phyloP scores from a whole-genome alignment of 2,888 invertebrate genomes.

The Rhamphomyia laevipes region DNA sequence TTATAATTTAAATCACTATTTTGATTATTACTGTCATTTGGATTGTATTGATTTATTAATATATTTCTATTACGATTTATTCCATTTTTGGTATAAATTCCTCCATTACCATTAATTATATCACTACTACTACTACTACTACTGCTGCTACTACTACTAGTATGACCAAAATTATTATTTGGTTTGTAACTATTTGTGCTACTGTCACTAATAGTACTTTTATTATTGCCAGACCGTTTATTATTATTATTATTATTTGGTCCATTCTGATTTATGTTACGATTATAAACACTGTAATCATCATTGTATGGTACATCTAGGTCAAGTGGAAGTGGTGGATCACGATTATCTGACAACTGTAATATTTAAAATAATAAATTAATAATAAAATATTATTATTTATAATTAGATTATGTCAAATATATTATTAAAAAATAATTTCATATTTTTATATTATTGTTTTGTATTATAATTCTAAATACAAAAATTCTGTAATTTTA shows the following conservation, averaged over 20 bases:
- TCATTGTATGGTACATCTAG: conserved; percentile 53
- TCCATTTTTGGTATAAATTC: conserved; percentile 4
- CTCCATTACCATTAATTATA: conserved; percentile 1
- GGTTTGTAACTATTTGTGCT: background rate
- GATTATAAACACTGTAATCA: conserved; percentile 43
- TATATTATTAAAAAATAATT: too few species aligned
- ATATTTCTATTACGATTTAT: conserved; percentile 32
- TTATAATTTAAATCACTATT: conserved; percentile 13
- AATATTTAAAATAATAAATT: conserved; percentile 5
- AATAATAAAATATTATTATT: too few species aligned
- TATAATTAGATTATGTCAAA: too few species aligned
- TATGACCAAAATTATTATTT: background rate
- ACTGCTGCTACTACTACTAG: background rate
- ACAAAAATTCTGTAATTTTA: too few species aligned
- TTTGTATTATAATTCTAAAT: too few species aligned
- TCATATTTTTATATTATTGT: background rate
- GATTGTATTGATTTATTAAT: conserved; percentile 36
- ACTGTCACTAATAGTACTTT: background rate
- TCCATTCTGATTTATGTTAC: conserved; percentile 24
- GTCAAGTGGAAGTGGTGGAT: conserved; percentile 53
- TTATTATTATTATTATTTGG: conserved; percentile 16
- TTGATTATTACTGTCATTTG: conserved; percentile 18
- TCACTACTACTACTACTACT: background rate
- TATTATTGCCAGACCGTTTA: conserved; percentile 9
- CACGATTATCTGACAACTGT: conserved; percentile 31